These are phyloP conservation scores for Pomacea maculata DNA, from an alignment of 1,140 invertebrate species.

Conservation along the genomic window DNA sequence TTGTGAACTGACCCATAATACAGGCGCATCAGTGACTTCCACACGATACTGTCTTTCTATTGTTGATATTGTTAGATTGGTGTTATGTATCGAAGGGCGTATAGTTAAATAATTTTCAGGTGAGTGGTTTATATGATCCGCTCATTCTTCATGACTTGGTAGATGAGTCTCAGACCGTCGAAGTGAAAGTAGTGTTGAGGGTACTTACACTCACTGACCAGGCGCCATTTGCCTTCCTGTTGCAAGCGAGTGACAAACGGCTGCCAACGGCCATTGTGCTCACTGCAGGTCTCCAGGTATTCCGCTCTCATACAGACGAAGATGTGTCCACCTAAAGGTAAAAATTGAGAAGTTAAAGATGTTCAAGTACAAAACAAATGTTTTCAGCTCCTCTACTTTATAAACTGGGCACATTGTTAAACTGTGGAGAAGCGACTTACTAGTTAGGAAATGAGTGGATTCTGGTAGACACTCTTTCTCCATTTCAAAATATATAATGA, in stretches of 20 bases:
- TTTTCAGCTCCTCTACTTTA: background rate
- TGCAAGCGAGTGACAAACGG: background rate
- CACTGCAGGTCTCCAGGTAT: slow-evolving; percentile 5
- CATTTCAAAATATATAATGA: background rate
- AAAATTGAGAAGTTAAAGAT: background rate
- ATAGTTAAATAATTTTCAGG: no score
- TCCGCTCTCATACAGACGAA: slow-evolving; percentile 16
- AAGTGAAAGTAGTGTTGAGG: slow-evolving; percentile 13
- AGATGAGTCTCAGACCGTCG: slow-evolving; percentile 9
- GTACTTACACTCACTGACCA: slow-evolving; percentile 14
- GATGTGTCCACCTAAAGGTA: slow-evolving; percentile 11
- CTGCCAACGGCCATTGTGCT: slow-evolving; percentile 10
- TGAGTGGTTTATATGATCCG: no score
- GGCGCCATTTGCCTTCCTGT: slow-evolving; percentile 13
- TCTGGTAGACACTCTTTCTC: no score
- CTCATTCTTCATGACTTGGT: background rate
- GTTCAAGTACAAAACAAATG: no score
- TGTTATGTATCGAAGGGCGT: background rate
- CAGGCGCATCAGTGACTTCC: background rate
- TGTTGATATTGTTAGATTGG: background rate
- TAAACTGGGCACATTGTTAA: background rate
- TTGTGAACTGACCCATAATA: no score
- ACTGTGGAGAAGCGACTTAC: no score
- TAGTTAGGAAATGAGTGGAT: no score
- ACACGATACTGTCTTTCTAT: background rate